Evolutionary conservation across 2,113 vertebrate species (phyloP), one percentile per base, ranked within the genome.

Genomic region (Oncorhynchus keta): DNA sequence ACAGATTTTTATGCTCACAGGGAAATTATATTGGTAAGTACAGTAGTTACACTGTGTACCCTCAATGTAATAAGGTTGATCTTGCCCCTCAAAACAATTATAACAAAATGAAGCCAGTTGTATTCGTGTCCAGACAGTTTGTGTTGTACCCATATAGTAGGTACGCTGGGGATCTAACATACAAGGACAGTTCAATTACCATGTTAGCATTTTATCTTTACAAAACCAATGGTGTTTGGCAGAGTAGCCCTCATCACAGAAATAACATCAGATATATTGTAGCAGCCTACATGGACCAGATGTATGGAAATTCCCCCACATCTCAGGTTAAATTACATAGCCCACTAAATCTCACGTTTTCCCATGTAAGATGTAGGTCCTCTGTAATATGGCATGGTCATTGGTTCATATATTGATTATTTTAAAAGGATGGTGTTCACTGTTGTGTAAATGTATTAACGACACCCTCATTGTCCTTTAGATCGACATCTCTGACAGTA

Each of bases 151-250:
- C 18, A n/a, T 62, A 11, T 9, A 20, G 51, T 55, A 5, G 70
- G 74, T 55, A 35, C 20, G 68, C 16, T 14, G 49, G 2, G 8
- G 57, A 45, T 68, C 66, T 72, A 72, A 51, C 8, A 68, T 26
- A 73, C 59, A 68, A 76, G 70, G 69, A 66, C 68, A 48, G 74
- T 48, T 70, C 16, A 24, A 24, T 30, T 77, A 45, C 39, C 39
- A 45, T 45, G 39, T 20, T 22, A 1, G 66, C 68, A 22, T 24
- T 62, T 6, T 51, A 30, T 73, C 73, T 74, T 5, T 49, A 28
- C 69, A 30, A 62, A 62, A 62, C 68, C 59, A 61, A 32, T 18
- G 49, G 39, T 9, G 64, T 16, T 3, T 30, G 16, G 48, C 68
- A 16, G 45, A 70, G 68, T 24, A n/a, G 16, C 35, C n/a, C 24